A percentile compares a stretch with the other conserved stretches of the same genome.
Conservation (phyloP, 2,797 vertebrate genomes). For the Alfaro cultratus region DNA sequence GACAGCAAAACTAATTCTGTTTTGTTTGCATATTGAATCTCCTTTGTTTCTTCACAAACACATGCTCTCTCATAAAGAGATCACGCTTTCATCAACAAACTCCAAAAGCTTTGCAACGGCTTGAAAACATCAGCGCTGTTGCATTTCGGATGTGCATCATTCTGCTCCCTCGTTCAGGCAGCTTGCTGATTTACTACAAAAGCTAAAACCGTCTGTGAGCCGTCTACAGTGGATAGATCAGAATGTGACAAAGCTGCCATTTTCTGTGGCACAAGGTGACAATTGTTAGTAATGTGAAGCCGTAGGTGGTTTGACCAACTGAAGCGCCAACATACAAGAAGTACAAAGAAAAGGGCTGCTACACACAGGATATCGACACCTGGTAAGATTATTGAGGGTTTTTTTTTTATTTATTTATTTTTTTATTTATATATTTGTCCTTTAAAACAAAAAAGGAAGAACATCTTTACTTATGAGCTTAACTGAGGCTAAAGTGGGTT, state of each 20-base stretch:
- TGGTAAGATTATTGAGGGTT: constrained; percentile 12
- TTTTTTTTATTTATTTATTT: background rate
- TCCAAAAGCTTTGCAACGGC: background rate
- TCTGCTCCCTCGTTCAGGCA: background rate
- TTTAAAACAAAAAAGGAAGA: background rate
- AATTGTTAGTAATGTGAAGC: constrained; percentile 14
- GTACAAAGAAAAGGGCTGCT: constrained; percentile 19
- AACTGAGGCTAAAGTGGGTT: background rate
- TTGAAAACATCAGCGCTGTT: constrained; percentile 19
- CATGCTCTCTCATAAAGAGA: background rate
- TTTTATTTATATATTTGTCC: background rate
- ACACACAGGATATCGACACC: constrained; percentile 3
- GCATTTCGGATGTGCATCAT: constrained; percentile 31
- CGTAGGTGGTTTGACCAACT: constrained; percentile 45
- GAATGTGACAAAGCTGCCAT: constrained; percentile 28
- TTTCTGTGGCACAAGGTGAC: constrained; percentile 29
- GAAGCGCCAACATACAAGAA: constrained; percentile 8
- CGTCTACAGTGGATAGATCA: constrained; percentile 45
- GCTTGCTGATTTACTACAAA: constrained; percentile 35
- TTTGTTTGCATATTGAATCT: background rate
- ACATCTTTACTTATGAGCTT: constrained; percentile 1
- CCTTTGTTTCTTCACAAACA: background rate
- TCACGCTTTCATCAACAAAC: background rate
- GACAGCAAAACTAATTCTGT: constrained; percentile 23
- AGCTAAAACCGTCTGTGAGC: constrained; percentile 31